Base-by-base conservation (phyloP, 1,140 invertebrate genomes). In the Daktulosphaira vitifoliae region DNA sequence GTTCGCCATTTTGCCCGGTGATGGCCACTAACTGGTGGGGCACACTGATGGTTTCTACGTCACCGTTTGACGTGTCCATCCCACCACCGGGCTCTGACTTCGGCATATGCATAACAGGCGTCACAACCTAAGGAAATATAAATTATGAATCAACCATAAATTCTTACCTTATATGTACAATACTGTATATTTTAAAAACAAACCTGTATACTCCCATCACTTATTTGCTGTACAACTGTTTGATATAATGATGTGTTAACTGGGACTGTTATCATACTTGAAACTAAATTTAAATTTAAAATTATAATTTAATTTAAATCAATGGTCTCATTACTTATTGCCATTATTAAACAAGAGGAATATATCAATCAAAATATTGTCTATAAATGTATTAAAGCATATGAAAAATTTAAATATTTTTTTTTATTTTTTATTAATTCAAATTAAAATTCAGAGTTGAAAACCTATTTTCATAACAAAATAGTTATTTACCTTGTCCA, bases 201-300 rank as follows among this genome's bases (percentile, higher is more conserved):
- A n/a, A 89, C 89, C 74, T 82, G 81, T 71, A 91, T 85, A 23
- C 85, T 86, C 64, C 85, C 85, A 70, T 88, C 84, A 71, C 82
- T 84, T 54, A 89, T 79, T 71, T 84, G 82, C 75, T 90, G 88
- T 71, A 95, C 90, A 78, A 97, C 92, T 42, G 90, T 91, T 76
- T 96, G 93, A 78, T 96, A 97, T 88, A 96, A 93, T 65, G 89
- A 90, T 38, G 90, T 88, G 23, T 90, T 90, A 53, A 96, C 91
- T 50, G 94, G 93, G 67, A 96, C 89, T 39, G 92, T 94, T 71
- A 97, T 93, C 75, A 96, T 93, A 46, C 93, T 92, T 71, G 89
- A 92, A 67, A 94, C 90, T 66, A 88, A 88, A 53, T 90, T n/a
- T n/a, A n/a, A n/a, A n/a, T n/a, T n/a, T n/a, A n/a, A n/a, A n/a